These are phyloP conservation scores for Acrocera orbiculus DNA, from an alignment of 2,888 invertebrate genomes.

Conservation along the genomic window DNA sequence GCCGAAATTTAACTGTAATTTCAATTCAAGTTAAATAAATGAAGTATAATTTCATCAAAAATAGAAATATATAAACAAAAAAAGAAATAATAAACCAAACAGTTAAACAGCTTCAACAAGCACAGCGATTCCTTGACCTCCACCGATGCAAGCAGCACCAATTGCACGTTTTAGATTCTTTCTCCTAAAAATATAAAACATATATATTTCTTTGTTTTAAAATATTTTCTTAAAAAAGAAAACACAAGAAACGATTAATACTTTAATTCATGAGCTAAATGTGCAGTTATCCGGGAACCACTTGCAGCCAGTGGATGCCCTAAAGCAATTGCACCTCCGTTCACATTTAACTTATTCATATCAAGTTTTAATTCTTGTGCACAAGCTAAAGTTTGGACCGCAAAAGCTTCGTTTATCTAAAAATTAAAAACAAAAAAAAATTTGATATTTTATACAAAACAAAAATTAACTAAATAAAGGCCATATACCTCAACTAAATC, in stretches of 20 bases:
- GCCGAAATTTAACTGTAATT: no score
- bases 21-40: no score
- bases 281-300: constrained; percentile 79
- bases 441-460: constrained; percentile 1
- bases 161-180: constrained; percentile 71
- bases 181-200: constrained; percentile 39
- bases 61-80: no score
- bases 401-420: constrained; percentile 97
- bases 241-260: constrained; percentile 33
- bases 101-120: constrained; percentile 59
- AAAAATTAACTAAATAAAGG: neutral
- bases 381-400: constrained; percentile 84
- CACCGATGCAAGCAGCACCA: constrained; percentile 96
- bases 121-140: constrained; percentile 94
- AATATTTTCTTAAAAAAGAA: no score
- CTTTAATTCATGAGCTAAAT: constrained; percentile 82
- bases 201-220: no score
- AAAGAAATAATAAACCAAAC: neutral
- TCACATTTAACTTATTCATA: constrained; percentile 72
- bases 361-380: constrained; percentile 77
- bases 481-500: constrained; percentile 78
- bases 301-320: constrained; percentile 97
- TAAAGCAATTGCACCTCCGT: constrained; percentile 91
- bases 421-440: constrained; percentile 6
- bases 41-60: no score